Conservation (phyloP, 2,888 invertebrate species). For the Dryococelus australis region DNA sequence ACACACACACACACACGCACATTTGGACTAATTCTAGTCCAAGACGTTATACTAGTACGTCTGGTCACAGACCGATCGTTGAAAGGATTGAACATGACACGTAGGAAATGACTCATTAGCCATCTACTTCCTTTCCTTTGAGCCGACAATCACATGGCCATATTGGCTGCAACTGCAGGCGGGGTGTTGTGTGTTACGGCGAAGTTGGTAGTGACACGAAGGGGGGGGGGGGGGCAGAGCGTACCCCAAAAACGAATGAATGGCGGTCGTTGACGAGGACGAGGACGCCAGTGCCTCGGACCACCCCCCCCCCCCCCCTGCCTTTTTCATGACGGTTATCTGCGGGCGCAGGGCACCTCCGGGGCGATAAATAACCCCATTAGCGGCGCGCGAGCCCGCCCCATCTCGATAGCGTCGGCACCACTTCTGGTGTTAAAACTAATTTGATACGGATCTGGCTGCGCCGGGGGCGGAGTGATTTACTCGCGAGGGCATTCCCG, state of each 20-base stretch:
- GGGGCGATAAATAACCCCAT: neutral
- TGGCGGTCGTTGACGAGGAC: neutral
- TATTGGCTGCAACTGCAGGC: neutral
- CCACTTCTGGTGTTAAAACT: constrained; percentile 16
- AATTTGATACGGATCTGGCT: constrained; percentile 16
- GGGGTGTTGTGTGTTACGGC: neutral
- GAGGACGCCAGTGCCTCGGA: neutral
- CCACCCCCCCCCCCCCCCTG: neutral
- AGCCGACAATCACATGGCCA: too few species aligned
- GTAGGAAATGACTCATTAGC: too few species aligned
- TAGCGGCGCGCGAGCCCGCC: neutral
- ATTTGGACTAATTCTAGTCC: too few species aligned
- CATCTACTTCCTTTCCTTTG: neutral
- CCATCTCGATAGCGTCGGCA: constrained; percentile 7
- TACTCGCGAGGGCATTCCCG: neutral
- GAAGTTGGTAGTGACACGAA: too few species aligned
- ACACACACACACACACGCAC: too few species aligned
- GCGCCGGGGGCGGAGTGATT: neutral
- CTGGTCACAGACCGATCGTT: too few species aligned
- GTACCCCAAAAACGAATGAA: neutral
- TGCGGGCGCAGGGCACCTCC: neutral
- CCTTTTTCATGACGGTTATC: neutral
- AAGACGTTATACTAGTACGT: too few species aligned
- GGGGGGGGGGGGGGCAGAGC: neutral
- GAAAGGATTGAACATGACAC: too few species aligned